Conservation (phyloP, 2,888 invertebrate genomes). For the Hofmannophila pseudospretella region DNA sequence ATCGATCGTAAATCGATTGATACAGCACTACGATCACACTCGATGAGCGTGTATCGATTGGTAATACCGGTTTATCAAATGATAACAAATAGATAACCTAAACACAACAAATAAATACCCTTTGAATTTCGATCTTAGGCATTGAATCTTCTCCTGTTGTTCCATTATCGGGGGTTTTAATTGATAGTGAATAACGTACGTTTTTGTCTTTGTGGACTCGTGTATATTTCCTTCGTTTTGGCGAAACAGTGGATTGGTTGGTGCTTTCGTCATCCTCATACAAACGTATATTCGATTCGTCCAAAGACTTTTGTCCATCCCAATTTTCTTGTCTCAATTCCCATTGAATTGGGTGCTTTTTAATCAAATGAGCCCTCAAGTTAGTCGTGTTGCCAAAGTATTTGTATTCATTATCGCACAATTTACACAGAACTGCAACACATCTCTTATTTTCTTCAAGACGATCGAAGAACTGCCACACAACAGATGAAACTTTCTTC, state of each 20-base stretch:
- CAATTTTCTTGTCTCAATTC: constrained; percentile 49
- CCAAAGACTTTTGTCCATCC: constrained; percentile 25
- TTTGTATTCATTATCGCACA: constrained; percentile 67
- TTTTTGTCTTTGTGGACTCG: constrained; percentile 47
- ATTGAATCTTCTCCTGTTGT: constrained; percentile 32
- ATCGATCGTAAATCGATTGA: no score
- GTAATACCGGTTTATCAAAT: constrained; percentile 15
- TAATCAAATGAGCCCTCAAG: constrained; percentile 56
- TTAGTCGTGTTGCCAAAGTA: constrained; percentile 71
- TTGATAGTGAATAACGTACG: constrained; percentile 63
- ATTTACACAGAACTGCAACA: constrained; percentile 62
- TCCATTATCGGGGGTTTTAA: constrained; percentile 43
- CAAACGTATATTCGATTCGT: constrained; percentile 37
- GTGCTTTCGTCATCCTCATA: constrained; percentile 40
- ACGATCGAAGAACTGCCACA: constrained; percentile 69
- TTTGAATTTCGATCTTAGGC: constrained; percentile 60
- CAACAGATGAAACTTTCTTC: constrained; percentile 64
- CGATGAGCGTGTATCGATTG: constrained; percentile 18
- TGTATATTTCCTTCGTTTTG: constrained; percentile 44
- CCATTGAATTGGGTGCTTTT: constrained; percentile 71
- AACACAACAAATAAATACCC: constrained; percentile 47
- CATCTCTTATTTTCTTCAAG: constrained; percentile 53
- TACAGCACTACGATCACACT: constrained; percentile 13
- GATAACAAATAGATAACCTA: constrained; percentile 35
- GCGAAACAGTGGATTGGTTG: constrained; percentile 26